A percentile compares a stretch with the other conserved stretches of the same genome.
phyloP scores from a whole-genome alignment of 2,113 vertebrate genomes.

The Solea solea region DNA sequence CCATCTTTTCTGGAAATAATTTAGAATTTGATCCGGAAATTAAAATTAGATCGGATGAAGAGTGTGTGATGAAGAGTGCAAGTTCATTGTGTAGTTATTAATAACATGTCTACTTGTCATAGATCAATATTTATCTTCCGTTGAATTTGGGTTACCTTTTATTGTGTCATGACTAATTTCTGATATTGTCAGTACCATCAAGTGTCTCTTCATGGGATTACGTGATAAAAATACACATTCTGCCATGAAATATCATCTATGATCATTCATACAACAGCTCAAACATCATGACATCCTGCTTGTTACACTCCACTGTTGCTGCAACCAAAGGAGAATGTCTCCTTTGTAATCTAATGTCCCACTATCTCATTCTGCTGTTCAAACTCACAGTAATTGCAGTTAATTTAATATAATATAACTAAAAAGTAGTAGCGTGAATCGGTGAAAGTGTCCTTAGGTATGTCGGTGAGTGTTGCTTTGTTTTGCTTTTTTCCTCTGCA shows the following conservation, averaged over 20 bases:
- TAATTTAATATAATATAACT: background rate
- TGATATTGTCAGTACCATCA: background rate
- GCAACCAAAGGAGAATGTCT: background rate
- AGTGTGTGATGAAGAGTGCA: background rate
- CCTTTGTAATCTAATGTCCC: no score
- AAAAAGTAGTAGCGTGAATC: no score
- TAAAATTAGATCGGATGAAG: no score
- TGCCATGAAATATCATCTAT: background rate
- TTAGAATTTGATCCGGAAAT: no score
- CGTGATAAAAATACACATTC: background rate
- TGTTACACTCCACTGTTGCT: background rate
- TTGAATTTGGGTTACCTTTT: background rate
- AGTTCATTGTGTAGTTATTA: background rate
- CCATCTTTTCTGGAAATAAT: no score
- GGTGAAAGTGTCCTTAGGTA: no score
- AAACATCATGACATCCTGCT: background rate
- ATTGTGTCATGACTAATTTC: background rate
- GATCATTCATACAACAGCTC: background rate
- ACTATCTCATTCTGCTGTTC: background rate
- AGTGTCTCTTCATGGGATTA: background rate
- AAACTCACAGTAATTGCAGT: background rate
- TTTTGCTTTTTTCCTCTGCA: no score
- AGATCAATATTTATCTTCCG: background rate
- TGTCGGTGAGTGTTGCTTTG: no score
- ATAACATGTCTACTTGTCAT: background rate